Evolutionary conservation across 2,888 invertebrate species (phyloP).

Genomic region (Lepas anatifera): DNA sequence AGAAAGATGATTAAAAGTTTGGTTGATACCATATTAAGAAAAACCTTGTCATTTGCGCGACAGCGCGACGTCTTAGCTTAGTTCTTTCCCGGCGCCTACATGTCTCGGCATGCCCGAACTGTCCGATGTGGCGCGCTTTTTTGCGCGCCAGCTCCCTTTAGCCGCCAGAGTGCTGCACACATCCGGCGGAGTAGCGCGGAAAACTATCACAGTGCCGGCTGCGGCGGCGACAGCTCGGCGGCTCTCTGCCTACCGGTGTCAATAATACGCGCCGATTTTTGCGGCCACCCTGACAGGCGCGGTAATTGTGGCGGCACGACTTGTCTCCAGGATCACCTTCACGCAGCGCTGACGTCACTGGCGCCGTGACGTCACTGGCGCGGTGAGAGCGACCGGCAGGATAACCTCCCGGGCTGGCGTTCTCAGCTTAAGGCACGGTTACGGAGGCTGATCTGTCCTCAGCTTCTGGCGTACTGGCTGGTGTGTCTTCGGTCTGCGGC

Average conservation of each 20-base stretch:
- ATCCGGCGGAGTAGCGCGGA: neutral
- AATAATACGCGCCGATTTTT: neutral
- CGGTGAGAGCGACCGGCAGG: too few species aligned
- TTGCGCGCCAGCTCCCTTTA: neutral
- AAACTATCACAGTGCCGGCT: neutral
- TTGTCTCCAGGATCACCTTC: neutral
- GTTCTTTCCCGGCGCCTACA: neutral
- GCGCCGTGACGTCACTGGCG: too few species aligned
- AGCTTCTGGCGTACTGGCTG: too few species aligned
- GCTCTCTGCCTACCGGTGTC: neutral
- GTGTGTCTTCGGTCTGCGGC: too few species aligned
- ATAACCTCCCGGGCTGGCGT: too few species aligned
- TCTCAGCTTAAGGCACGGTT: too few species aligned
- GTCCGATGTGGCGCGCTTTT: neutral
- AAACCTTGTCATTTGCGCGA: too few species aligned
- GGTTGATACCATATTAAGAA: too few species aligned
- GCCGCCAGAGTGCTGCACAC: neutral
- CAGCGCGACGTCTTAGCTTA: neutral
- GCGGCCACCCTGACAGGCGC: neutral
- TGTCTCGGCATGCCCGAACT: neutral
- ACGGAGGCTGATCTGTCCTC: too few species aligned
- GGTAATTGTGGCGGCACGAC: neutral
- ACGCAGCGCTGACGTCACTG: neutral
- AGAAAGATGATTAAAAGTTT: too few species aligned
- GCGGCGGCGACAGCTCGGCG: neutral